These are phyloP conservation scores for Deroptyus accipitrinus DNA, from an alignment of 2,113 vertebrate species.

Conservation along the genomic window DNA sequence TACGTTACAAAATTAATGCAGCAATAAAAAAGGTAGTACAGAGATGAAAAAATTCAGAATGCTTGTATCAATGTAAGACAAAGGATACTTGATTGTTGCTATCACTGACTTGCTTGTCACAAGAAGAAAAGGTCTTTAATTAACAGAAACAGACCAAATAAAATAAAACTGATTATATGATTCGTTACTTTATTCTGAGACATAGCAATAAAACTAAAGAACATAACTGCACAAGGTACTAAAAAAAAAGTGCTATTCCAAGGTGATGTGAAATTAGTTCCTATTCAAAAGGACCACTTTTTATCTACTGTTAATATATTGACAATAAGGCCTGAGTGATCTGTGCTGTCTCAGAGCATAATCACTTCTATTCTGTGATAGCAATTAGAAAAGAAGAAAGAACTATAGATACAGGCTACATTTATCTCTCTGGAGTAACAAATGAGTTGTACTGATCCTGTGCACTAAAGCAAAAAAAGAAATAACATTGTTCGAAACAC, in stretches of 20 bases:
- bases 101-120: neutral
- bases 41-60: neutral
- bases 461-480: neutral
- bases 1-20: neutral
- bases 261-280: neutral
- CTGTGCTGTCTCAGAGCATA: neutral
- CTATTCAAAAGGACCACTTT: neutral
- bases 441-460: neutral
- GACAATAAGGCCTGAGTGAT: neutral
- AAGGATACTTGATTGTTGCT: neutral
- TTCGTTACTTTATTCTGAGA: neutral
- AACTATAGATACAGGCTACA: neutral
- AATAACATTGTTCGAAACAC: neutral
- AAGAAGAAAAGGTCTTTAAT: neutral
- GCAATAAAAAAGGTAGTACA: neutral
- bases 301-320: neutral
- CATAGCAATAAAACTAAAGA: neutral
- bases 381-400: neutral
- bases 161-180: neutral
- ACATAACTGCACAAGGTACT: neutral
- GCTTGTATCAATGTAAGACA: neutral
- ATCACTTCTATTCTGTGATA: neutral
- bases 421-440: neutral
- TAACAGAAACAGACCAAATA: neutral
- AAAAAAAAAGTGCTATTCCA: neutral